A percentile compares a stretch with the other conserved stretches of the same genome.
Conservation (phyloP, 2,888 invertebrate species). For the Chrysolina oricalcia region DNA sequence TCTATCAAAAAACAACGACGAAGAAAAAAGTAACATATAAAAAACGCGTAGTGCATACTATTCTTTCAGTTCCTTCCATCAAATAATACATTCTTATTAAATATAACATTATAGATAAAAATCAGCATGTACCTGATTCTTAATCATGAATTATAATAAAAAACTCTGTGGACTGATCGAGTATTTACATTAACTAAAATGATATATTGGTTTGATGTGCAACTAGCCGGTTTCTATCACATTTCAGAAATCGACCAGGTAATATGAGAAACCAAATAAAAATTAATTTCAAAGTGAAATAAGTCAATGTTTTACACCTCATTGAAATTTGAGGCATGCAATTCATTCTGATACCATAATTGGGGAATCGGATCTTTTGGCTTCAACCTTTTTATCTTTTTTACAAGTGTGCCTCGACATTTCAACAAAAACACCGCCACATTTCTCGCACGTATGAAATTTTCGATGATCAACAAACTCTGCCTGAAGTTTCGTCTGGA, state of each 20-base stretch:
- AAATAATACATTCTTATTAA: too few species aligned
- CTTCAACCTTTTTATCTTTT: background rate
- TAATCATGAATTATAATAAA: too few species aligned
- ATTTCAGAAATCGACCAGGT: background rate
- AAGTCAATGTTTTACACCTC: background rate
- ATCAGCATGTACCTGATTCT: too few species aligned
- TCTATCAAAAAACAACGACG: too few species aligned
- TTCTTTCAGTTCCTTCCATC: too few species aligned
- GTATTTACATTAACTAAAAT: background rate
- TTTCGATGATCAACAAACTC: constrained; percentile 37
- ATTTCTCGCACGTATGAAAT: constrained; percentile 29
- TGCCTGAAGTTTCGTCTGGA: constrained; percentile 13
- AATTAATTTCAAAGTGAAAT: background rate
- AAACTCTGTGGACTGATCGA: background rate
- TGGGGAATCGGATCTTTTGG: background rate
- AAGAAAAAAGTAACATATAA: too few species aligned
- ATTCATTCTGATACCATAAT: constrained; percentile 2
- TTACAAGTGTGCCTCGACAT: constrained; percentile 16
- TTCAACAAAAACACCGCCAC: constrained; percentile 24
- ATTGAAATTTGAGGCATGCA: background rate
- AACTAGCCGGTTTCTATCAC: background rate
- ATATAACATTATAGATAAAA: too few species aligned
- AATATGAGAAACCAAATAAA: background rate
- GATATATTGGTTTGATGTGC: background rate
- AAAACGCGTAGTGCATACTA: too few species aligned